Evolutionary conservation across 2,888 invertebrate species (phyloP).

Genomic region (Sinotaia quadrata): DNA sequence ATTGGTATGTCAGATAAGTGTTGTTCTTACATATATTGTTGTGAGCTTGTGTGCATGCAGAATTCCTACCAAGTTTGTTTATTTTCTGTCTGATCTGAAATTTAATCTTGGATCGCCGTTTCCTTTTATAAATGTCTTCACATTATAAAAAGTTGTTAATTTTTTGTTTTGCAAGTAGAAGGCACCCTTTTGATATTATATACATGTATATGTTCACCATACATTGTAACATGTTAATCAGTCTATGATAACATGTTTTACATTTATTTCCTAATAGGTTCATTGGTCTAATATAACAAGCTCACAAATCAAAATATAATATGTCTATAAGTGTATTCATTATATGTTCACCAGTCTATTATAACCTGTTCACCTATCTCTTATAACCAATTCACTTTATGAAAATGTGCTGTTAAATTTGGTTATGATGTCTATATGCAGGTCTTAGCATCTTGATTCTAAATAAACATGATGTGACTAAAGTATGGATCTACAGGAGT

Average conservation of each 20-base stretch:
- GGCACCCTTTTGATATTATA: too few species aligned
- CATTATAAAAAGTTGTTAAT: too few species aligned
- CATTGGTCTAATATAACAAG: neutral
- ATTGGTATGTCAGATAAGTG: slow-evolving; percentile 52
- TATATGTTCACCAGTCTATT: neutral
- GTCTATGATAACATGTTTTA: too few species aligned
- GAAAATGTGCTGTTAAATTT: neutral
- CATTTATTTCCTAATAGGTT: neutral
- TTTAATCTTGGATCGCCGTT: too few species aligned
- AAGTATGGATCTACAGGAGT: slow-evolving; percentile 65
- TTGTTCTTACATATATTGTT: neutral
- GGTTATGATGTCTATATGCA: slow-evolving; percentile 29
- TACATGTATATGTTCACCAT: too few species aligned
- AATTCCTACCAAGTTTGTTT: too few species aligned
- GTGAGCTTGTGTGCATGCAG: neutral
- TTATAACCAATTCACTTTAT: neutral
- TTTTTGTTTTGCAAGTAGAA: too few species aligned
- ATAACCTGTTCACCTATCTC: neutral
- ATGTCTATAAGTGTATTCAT: neutral
- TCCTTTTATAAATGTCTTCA: too few species aligned
- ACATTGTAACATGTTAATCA: too few species aligned
- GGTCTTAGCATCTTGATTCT: slow-evolving; percentile 65
- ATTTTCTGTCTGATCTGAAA: too few species aligned
- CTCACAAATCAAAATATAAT: neutral
- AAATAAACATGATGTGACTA: slow-evolving; percentile 53